A percentile compares a stretch with the other conserved stretches of the same genome.
phyloP scores from a whole-genome alignment of 1,140 invertebrate species.

The Aphelenchoides fujianensis region DNA sequence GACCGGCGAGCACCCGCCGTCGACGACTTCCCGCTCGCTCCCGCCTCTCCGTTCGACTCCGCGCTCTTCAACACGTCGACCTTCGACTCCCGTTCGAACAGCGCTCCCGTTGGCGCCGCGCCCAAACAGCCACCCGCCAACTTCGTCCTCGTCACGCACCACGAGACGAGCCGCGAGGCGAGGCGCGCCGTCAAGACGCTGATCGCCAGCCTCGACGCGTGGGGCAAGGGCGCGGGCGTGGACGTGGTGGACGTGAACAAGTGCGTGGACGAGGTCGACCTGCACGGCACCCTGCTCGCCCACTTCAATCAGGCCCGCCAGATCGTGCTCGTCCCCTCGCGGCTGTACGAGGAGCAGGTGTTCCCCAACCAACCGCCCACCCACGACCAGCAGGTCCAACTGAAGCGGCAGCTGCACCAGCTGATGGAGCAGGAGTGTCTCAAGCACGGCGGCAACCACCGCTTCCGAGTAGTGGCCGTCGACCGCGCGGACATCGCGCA shows the following conservation, averaged over 20 bases:
- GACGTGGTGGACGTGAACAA: slow-evolving; percentile 10
- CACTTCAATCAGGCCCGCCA: slow-evolving; percentile 20
- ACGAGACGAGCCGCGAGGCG: not conserved
- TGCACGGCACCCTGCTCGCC: slow-evolving; percentile 11
- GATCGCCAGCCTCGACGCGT: slow-evolving; percentile 3
- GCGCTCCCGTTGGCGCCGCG: not conserved
- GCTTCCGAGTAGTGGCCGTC: not conserved
- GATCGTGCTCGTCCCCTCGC: slow-evolving; percentile 16
- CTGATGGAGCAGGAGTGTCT: slow-evolving; percentile 17
- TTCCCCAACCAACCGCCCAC: not conserved
- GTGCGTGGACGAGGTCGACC: slow-evolving; percentile 23
- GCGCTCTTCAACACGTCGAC: slow-evolving; percentile 24
- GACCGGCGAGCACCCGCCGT: too few relatives aligned
- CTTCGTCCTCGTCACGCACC: slow-evolving; percentile 15
- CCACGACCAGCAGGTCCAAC: slow-evolving; percentile 19
- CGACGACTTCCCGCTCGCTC: too few relatives aligned
- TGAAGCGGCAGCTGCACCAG: slow-evolving; percentile 28
- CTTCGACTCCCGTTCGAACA: not conserved
- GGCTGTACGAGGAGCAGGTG: slow-evolving; percentile 22
- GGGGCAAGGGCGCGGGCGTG: not conserved
- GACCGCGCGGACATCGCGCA: not conserved
- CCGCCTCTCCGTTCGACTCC: too few relatives aligned
- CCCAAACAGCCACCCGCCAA: not conserved
- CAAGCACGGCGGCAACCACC: not conserved
- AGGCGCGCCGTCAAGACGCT: not conserved